These are phyloP conservation scores for Pseudorhombus dupliciocellatus DNA, from an alignment of 2,113 vertebrate genomes.

Conservation along the genomic window DNA sequence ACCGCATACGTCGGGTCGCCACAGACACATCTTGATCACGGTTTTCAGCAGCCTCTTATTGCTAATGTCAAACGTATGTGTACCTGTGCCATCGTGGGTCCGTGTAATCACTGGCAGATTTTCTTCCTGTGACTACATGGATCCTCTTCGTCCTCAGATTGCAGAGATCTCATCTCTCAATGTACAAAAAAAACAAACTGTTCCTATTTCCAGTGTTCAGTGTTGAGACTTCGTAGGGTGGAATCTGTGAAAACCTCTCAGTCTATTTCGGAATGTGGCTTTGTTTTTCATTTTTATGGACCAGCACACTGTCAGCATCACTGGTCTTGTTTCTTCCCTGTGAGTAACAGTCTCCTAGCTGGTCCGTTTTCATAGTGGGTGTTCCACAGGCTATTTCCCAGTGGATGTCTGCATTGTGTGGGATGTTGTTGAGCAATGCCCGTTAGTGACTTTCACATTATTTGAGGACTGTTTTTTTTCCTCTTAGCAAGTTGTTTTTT, in stretches of 20 bases:
- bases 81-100: conserved; percentile 25
- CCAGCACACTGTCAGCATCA: conserved; percentile 23
- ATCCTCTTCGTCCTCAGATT: conserved; percentile 13
- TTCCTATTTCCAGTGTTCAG: conserved; percentile 23
- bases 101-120: conserved; percentile 45
- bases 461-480: conserved; percentile 43
- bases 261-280: conserved; percentile 33
- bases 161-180: conserved; percentile 24
- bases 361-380: conserved; percentile 64
- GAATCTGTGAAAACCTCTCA: conserved; percentile 23
- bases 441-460: conserved; percentile 56
- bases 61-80: conserved; percentile 27
- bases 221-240: conserved; percentile 25
- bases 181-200: conserved; percentile 39
- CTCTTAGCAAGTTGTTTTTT: conserved; percentile 18
- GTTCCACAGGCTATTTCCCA: conserved; percentile 39
- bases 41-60: conserved; percentile 35
- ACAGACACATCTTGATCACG: conserved; percentile 31
- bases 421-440: conserved; percentile 46
- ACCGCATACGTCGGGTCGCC: conserved; percentile 21
- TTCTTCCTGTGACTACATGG: conserved; percentile 14
- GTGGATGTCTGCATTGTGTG: conserved; percentile 43
- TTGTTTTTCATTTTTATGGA: conserved; percentile 49
- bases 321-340: conserved; percentile 21
- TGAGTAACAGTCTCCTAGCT: conserved; percentile 39